A percentile compares a stretch with the other conserved stretches of the same genome.
Evolutionary conservation across 1,140 invertebrate species (phyloP).

Genomic region (Drosophila mayri): DNA sequence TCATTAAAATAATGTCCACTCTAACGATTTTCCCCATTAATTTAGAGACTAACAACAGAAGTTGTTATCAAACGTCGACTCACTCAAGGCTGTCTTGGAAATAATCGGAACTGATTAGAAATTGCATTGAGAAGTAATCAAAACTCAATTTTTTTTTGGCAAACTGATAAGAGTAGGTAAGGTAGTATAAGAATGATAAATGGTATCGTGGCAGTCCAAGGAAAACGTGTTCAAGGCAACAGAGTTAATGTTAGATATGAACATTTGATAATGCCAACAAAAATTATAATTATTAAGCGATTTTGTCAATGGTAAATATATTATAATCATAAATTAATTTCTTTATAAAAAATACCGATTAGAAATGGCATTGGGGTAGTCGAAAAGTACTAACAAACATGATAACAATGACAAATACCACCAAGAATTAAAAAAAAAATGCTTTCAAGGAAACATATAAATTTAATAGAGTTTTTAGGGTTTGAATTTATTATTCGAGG

Average conservation of each 20-base stretch:
- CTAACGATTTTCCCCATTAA: slow-evolving; percentile 17
- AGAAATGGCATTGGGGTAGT: slow-evolving; percentile 37
- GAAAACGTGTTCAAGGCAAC: slow-evolving; percentile 9
- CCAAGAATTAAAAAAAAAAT: neutral
- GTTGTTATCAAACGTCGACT: slow-evolving; percentile 25
- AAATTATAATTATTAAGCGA: slow-evolving; percentile 1
- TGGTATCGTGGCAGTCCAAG: slow-evolving; percentile 7
- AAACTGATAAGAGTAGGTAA: slow-evolving; percentile 3
- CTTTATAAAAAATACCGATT: slow-evolving; percentile 11
- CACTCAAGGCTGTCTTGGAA: slow-evolving; percentile 39
- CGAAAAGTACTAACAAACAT: slow-evolving; percentile 16
- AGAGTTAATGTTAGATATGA: neutral
- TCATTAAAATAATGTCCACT: slow-evolving; percentile 6
- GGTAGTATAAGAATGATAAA: slow-evolving; percentile 8
- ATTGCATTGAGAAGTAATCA: slow-evolving; percentile 32
- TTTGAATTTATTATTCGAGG: neutral
- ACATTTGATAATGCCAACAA: neutral
- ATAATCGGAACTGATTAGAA: slow-evolving; percentile 35
- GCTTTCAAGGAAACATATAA: neutral
- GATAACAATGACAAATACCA: slow-evolving; percentile 7
- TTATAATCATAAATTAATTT: slow-evolving; percentile 23
- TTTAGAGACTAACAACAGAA: slow-evolving; percentile 6
- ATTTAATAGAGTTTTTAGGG: neutral
- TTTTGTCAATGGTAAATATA: slow-evolving; percentile 5
- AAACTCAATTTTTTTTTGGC: slow-evolving; percentile 9